Evolutionary conservation across 2,113 vertebrate species (phyloP), one percentile per base, ranked within the genome.

Genomic region (Actenoides lindsayi): DNA sequence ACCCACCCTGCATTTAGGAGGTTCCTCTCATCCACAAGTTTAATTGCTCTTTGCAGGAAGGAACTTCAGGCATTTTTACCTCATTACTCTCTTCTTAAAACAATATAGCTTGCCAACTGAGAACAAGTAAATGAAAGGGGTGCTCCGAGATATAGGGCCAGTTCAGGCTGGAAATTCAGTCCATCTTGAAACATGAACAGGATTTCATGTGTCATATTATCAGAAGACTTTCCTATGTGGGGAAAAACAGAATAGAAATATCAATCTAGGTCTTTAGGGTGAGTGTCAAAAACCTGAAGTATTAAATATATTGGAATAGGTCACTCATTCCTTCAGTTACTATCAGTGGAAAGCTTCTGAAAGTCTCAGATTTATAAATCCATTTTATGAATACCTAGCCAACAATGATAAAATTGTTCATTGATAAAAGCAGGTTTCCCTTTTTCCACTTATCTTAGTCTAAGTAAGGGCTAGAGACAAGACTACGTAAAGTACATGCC

Each of bases 211-310:
- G 5, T 31, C 54, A 12, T 28, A 14, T 59, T 39, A 68, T 11
- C n/a, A 41, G 35, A 42, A 33, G 3, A 54, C 37, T 48, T 90
- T 57, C 7, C 14, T 30, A 23, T 0, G 0, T 15, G 2, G 6
- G 5, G 2, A 53, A 48, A 65, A 67, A 7, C 16, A 27, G 16
- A 75, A 4, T 0, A 1, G 6, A 50, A 67, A 73, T 2, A 2
- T 39, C 5, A 73, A 39, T 27, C n/a, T 25, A 44, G 24, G 59
- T 28, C n/a, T 44, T 64, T 8, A 1, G 13, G 8, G 1, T 18
- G 11, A 67, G 11, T 28, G 46, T 63, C 76, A 31, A 73, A 77
- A 25, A 18, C 11, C 6, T 44, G 2, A 10, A 48, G 33, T 13
- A 4, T 19, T 23, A 20, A 71, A 24, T 35, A 44, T 7, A 46